A percentile compares a stretch with the other conserved stretches of the same genome.
Conservation (phyloP, 92 coral and sea anemone genomes). For the Palythoa grandis region DNA sequence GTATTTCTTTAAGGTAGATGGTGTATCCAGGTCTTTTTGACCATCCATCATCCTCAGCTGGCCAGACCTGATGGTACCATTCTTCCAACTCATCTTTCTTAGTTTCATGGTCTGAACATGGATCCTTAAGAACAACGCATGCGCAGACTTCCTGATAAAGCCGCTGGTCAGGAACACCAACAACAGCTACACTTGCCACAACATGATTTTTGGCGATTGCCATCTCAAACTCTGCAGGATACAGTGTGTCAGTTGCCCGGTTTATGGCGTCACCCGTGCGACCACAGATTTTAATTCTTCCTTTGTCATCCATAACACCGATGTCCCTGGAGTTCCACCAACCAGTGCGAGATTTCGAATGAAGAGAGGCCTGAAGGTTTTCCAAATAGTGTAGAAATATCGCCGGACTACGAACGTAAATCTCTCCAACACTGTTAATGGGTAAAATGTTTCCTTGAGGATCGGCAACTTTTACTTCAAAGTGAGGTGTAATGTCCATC, state of each 20-base stretch:
- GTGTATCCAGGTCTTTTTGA: conserved; percentile 44
- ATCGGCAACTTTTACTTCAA: conserved; percentile 21
- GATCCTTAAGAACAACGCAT: conserved; percentile 53
- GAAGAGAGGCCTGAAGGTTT: not conserved
- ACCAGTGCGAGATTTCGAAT: conserved; percentile 15
- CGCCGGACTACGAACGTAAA: conserved; percentile 1
- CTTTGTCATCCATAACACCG: conserved; percentile 36
- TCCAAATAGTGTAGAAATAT: conserved; percentile 23
- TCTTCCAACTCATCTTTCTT: conserved; percentile 30
- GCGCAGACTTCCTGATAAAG: conserved; percentile 58
- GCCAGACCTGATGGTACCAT: conserved; percentile 46
- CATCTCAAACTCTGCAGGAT: conserved; percentile 49
- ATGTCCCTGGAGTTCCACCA: conserved; percentile 54
- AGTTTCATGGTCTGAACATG: not conserved
- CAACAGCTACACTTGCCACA: conserved; percentile 40
- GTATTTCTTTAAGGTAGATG: conserved; percentile 26
- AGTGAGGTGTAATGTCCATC: not conserved
- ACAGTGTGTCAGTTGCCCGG: conserved; percentile 37
- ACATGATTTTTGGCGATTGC: conserved; percentile 39
- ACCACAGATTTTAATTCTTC: conserved; percentile 54
- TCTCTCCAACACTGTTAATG: not conserved
- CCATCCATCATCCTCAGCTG: conserved; percentile 20
- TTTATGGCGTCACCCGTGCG: conserved; percentile 47
- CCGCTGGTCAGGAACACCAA: conserved; percentile 70
- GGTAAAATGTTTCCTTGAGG: not conserved